phyloP scores from a whole-genome alignment of 1,140 invertebrate species.

The Panulirus ornatus region DNA sequence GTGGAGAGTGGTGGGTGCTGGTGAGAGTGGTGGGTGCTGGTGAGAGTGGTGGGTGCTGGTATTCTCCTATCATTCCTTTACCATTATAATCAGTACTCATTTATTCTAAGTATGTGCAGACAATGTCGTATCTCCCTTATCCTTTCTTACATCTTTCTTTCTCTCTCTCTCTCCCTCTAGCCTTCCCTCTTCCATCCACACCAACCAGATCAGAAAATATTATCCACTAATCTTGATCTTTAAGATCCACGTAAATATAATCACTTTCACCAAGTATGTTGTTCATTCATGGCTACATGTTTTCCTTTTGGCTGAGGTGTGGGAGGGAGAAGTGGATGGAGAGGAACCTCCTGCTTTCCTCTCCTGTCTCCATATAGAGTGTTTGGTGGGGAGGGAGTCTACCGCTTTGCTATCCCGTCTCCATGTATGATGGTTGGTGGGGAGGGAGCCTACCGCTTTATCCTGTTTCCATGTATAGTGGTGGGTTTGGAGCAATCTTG shows the following conservation, averaged over 20 bases:
- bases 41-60: background rate
- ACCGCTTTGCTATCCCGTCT: too few relatives aligned
- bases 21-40: background rate
- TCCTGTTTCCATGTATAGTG: too few relatives aligned
- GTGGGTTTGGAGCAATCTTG: too few relatives aligned
- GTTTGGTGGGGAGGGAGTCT: too few relatives aligned
- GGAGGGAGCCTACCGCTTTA: too few relatives aligned
- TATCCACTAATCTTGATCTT: background rate
- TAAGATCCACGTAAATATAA: background rate
- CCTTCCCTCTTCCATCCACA: background rate
- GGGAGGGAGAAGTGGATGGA: too few relatives aligned
- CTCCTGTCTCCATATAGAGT: too few relatives aligned
- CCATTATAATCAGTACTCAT: background rate
- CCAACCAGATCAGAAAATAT: background rate
- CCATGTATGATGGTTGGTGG: too few relatives aligned
- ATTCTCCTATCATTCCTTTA: background rate
- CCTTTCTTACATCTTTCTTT: background rate
- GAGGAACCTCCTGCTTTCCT: too few relatives aligned
- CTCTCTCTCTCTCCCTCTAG: background rate
- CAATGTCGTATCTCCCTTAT: background rate
- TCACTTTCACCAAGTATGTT: background rate
- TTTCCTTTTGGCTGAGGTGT: background rate
- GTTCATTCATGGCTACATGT: background rate
- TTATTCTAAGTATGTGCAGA: background rate
- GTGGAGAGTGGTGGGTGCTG: background rate